phyloP scores from a whole-genome alignment of 2,888 invertebrate genomes.

The Lasioglossum malachurum region DNA sequence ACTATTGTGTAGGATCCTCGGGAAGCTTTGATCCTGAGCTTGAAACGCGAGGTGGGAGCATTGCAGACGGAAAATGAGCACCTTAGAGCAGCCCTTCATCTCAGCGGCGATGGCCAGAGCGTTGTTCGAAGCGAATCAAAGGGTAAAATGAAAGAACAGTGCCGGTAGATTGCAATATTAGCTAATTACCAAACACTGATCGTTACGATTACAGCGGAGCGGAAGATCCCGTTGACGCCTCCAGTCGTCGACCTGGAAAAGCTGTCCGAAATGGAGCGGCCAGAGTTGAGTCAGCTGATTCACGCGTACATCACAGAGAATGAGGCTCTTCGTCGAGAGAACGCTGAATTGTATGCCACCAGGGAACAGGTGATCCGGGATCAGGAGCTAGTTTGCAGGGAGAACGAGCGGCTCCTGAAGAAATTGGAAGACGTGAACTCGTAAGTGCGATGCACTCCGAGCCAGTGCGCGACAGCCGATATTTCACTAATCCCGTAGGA shows the following conservation, averaged over 20 bases:
- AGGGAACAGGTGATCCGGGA: constrained; percentile 93
- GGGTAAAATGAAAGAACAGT: constrained; percentile 56
- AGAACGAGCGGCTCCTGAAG: constrained; percentile 95
- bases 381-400: constrained; percentile 95
- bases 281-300: constrained; percentile 93
- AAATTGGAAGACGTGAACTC: constrained; percentile 95
- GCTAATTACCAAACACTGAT: not conserved
- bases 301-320: constrained; percentile 94
- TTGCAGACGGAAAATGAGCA: constrained; percentile 96
- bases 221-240: constrained; percentile 85
- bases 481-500: constrained; percentile 51
- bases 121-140: constrained; percentile 72
- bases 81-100: constrained; percentile 90
- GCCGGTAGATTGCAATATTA: not conserved
- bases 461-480: constrained; percentile 19
- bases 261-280: constrained; percentile 90
- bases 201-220: constrained; percentile 72
- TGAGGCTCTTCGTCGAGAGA: constrained; percentile 92
- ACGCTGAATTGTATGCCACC: constrained; percentile 92
- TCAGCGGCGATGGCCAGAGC: constrained; percentile 86
- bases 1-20: constrained; percentile 90
- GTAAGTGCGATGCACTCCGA: constrained; percentile 87
- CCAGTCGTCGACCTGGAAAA: constrained; percentile 90
- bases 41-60: constrained; percentile 94
- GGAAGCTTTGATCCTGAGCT: constrained; percentile 94